Conservation (phyloP, 2,888 invertebrate species). For the Microchrysa polita region DNA sequence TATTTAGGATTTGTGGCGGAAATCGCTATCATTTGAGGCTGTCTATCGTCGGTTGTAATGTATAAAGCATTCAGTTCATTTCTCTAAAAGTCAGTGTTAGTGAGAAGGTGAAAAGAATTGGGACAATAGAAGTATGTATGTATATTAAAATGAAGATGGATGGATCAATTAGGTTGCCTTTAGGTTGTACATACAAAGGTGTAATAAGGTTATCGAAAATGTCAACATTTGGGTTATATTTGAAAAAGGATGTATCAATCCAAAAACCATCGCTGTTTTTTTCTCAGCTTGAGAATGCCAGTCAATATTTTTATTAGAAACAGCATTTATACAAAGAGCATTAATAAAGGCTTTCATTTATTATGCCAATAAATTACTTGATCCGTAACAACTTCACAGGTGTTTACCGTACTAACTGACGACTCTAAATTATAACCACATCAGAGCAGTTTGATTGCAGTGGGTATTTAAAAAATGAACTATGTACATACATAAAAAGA, state of each 20-base stretch:
- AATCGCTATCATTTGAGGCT: constrained; percentile 47
- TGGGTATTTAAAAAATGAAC: no score
- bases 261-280: no score
- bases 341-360: no score
- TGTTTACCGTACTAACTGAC: no score
- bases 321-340: no score
- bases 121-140: background rate
- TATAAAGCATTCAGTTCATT: constrained; percentile 20
- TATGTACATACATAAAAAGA: no score
- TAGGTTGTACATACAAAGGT: constrained; percentile 8
- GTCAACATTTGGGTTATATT: background rate
- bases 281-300: no score
- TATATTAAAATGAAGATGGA: background rate
- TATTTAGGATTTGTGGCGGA: constrained; percentile 50
- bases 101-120: background rate
- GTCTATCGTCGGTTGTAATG: constrained; percentile 36
- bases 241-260: background rate
- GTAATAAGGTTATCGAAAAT: constrained; percentile 8
- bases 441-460: no score
- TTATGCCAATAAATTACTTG: no score
- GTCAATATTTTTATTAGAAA: no score
- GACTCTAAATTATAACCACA: no score
- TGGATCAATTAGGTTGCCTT: constrained; percentile 21
- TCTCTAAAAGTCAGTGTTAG: background rate
- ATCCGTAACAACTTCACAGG: no score